phyloP scores from a whole-genome alignment of 2,888 invertebrate genomes.

The Drosophila mimetica region DNA sequence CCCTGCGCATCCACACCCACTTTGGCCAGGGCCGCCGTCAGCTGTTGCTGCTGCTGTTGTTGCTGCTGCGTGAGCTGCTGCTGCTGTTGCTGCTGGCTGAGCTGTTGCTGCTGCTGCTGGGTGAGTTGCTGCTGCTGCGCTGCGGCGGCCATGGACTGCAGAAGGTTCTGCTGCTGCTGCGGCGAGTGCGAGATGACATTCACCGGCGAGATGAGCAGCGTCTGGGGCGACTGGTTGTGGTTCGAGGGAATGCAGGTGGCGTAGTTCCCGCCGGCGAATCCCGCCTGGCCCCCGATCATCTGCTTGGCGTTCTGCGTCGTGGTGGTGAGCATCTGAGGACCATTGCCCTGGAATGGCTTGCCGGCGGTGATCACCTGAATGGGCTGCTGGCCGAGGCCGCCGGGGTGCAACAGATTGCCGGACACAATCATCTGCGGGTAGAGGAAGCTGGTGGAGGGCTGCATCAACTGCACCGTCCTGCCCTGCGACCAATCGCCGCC shows the following conservation, averaged over 20 bases:
- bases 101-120: conserved; percentile 64
- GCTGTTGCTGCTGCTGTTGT: conserved; percentile 65
- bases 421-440: conserved; percentile 93
- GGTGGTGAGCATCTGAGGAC: conserved; percentile 93
- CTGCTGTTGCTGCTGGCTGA: conserved; percentile 50
- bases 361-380: conserved; percentile 90
- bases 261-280: conserved; percentile 87
- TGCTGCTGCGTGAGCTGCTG: conserved; percentile 50
- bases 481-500: conserved; percentile 87
- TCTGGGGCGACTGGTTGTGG: conserved; percentile 91
- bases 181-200: conserved; percentile 83
- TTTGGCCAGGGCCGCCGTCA: conserved; percentile 40
- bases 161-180: conserved; percentile 84
- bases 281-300: conserved; percentile 85
- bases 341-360: conserved; percentile 93
- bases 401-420: conserved; percentile 88
- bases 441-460: conserved; percentile 88
- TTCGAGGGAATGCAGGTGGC: conserved; percentile 88
- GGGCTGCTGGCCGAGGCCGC: conserved; percentile 83
- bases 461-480: conserved; percentile 93
- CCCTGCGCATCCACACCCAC: conserved; percentile 72
- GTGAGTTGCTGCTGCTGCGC: conserved; percentile 78
- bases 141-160: conserved; percentile 81
- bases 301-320: conserved; percentile 88
- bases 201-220: conserved; percentile 88